Evolutionary conservation across 1,140 invertebrate genomes (phyloP), one percentile per base, ranked within the genome.

Genomic region (Chelonus insularis): DNA sequence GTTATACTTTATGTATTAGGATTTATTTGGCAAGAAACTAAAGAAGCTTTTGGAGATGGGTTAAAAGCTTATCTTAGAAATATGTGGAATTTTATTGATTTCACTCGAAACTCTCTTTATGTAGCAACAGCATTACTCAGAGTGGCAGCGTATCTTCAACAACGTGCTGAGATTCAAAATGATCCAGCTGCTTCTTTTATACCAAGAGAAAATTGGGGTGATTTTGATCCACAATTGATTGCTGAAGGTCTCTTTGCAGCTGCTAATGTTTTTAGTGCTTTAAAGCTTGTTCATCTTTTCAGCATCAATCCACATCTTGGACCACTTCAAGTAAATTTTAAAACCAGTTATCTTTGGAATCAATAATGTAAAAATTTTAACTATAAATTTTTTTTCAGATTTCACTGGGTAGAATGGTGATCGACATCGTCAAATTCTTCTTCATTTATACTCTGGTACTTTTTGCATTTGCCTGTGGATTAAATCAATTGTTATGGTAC

Each of bases 71-170:
- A 97, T 74, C 83, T 96, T 8, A 83, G 89, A 2, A 94, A 98
- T 74, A 89, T 97, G 86, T 98, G 96, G 95, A 98, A 98, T 75
- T 94, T 95, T 72, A 92, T 97, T 61, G 96, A 98, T 81, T 96
- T 97, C 70, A 89, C 91, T 1, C 87, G 94, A 43, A 97, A 96
- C 76, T 87, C 86, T 1, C 82, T 96, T 0, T 97, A 97, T 74
- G 84, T 93, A 14, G 84, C 86, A 2, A 94, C 94, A 6, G 87
- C 89, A 6, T 76, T 91, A 21, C 81, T 97, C 9, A 82, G 95
- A 68, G 71, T 86, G 14, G 88, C 90, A 2, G 92, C 94, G 1
- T 93, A 91, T 68, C 75, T 91, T 45, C 88, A 91, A 65, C 91
- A 94, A 77, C 77, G 70, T 1, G 72, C 82, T 1, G 89, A 93